phyloP scores from a whole-genome alignment of 2,113 vertebrate species.

The Sula dactylatra region DNA sequence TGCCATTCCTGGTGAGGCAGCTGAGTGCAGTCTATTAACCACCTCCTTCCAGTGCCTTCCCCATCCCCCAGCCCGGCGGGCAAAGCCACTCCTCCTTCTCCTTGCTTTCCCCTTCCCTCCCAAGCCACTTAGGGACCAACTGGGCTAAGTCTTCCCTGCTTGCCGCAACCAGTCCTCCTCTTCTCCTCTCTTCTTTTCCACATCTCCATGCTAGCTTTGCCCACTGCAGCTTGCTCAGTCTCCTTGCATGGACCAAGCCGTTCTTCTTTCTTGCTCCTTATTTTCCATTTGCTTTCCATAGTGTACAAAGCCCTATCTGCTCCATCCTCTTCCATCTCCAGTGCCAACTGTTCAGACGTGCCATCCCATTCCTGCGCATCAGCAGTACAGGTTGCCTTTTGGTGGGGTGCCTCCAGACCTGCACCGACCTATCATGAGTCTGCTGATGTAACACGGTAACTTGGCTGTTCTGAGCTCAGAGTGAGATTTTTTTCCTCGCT shows the following conservation, averaged over 20 bases:
- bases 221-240: background rate
- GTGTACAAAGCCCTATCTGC: background rate
- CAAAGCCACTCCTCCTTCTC: background rate
- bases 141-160: background rate
- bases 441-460: background rate
- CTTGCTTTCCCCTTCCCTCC: background rate
- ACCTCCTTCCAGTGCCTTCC: background rate
- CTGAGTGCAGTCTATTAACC: conserved; percentile 32
- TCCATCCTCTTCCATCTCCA: background rate
- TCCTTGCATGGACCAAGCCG: background rate
- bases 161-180: background rate
- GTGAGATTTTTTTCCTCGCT: background rate
- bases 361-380: background rate
- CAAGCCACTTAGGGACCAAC: fast-evolving
- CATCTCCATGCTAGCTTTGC: background rate
- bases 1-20: conserved; percentile 62
- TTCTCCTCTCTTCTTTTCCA: background rate
- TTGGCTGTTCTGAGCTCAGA: background rate
- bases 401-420: background rate
- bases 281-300: background rate
- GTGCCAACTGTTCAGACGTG: fast-evolving
- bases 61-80: fast-evolving
- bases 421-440: background rate
- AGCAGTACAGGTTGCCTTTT: background rate
- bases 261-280: background rate